Evolutionary conservation across 2,888 invertebrate species (phyloP).

Genomic region (Tholera decimalis): DNA sequence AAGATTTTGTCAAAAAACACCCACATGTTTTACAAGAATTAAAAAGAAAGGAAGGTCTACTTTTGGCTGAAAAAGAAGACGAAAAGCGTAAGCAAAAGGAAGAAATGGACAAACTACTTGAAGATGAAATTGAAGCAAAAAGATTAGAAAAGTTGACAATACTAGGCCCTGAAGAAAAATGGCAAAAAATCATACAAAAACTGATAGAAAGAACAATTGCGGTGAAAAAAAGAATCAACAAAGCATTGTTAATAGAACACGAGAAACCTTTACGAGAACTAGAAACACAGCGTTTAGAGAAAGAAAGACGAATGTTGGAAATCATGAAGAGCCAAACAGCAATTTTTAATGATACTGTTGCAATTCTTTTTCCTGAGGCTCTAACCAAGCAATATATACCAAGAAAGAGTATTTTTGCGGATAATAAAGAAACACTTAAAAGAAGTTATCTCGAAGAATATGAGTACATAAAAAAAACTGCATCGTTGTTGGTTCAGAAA

Average conservation of each 20-base stretch:
- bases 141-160: conserved; percentile 81
- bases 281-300: conserved; percentile 90
- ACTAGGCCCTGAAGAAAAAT: conserved; percentile 89
- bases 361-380: conserved; percentile 92
- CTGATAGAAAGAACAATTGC: conserved; percentile 93
- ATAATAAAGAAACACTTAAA: conserved; percentile 81
- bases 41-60: conserved; percentile 81
- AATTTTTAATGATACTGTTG: conserved; percentile 93
- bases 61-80: conserved; percentile 85
- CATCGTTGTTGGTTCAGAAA: conserved; percentile 81
- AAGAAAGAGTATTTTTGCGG: conserved; percentile 84
- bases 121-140: conserved; percentile 88
- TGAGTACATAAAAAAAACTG: conserved; percentile 73
- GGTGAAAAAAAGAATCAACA: conserved; percentile 92
- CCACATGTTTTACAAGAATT: conserved; percentile 82
- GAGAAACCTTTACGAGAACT: conserved; percentile 92
- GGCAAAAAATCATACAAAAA: conserved; percentile 92
- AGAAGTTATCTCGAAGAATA: conserved; percentile 82
- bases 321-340: conserved; percentile 91
- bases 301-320: conserved; percentile 90
- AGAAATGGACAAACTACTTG: conserved; percentile 85
- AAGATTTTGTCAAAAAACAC: conserved; percentile 89
- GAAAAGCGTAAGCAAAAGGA: conserved; percentile 81
- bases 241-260: conserved; percentile 91
- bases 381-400: conserved; percentile 84